A percentile compares a stretch with the other conserved stretches of the same genome.
These are phyloP conservation scores for Empis livida DNA, from an alignment of 2,888 invertebrate species.

Conservation along the genomic window DNA sequence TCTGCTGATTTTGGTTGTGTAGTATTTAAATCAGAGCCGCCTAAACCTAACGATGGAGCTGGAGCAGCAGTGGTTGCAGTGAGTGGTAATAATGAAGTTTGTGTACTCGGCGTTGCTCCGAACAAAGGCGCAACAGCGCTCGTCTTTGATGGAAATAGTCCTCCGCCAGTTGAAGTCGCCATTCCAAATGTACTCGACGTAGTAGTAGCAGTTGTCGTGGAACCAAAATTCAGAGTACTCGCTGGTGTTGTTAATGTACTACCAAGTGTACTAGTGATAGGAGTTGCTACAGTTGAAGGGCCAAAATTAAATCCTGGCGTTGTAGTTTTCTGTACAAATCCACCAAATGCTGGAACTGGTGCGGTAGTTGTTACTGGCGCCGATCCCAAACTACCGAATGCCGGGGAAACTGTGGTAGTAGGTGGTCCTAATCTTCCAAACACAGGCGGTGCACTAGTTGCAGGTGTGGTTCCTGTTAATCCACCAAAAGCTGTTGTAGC, in stretches of 20 bases:
- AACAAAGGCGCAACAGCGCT: neutral
- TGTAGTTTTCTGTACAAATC: slow-evolving; percentile 14
- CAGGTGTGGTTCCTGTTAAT: neutral
- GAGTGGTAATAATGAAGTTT: slow-evolving; percentile 13
- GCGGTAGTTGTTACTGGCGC: slow-evolving; percentile 4
- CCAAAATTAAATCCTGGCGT: neutral
- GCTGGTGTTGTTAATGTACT: slow-evolving; percentile 19
- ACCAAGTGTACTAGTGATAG: slow-evolving; percentile 14
- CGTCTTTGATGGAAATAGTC: neutral
- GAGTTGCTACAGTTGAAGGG: neutral
- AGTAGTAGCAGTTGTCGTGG: slow-evolving; percentile 25
- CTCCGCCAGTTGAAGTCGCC: slow-evolving; percentile 14
- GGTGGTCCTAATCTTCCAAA: slow-evolving; percentile 6
- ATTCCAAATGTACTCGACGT: slow-evolving; percentile 21
- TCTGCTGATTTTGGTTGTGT: slow-evolving; percentile 32
- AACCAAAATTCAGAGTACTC: slow-evolving; percentile 26
- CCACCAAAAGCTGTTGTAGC: neutral
- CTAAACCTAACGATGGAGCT: slow-evolving; percentile 27
- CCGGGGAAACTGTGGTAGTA: slow-evolving; percentile 1
- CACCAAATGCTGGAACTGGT: slow-evolving; percentile 9
- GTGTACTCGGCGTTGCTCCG: neutral
- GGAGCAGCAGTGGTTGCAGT: slow-evolving; percentile 17
- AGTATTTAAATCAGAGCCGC: slow-evolving; percentile 31
- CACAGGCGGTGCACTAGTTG: slow-evolving; percentile 14
- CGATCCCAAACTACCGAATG: slow-evolving; percentile 1